Evolutionary conservation across 1,140 invertebrate genomes (phyloP).

Genomic region (Anthonomus grandis): DNA sequence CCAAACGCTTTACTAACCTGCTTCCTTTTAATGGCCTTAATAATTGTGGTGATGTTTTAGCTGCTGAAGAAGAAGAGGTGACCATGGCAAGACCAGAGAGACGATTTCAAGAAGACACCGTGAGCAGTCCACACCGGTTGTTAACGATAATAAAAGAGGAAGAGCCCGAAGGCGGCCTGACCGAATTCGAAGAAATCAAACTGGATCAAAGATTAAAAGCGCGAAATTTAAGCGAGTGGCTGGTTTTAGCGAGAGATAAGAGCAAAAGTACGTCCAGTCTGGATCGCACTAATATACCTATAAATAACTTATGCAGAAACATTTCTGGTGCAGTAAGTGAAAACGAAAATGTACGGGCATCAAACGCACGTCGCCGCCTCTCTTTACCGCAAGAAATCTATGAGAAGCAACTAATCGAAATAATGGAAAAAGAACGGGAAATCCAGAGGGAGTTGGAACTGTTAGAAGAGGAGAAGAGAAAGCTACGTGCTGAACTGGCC

Average conservation of each 20-base stretch:
- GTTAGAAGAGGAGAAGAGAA: conserved; percentile 55
- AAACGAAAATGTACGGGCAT: conserved; percentile 41
- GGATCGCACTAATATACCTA: conserved; percentile 25
- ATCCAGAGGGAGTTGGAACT: conserved; percentile 59
- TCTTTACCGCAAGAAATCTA: conserved; percentile 66
- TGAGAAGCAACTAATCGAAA: conserved; percentile 65
- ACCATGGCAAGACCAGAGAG: conserved; percentile 16
- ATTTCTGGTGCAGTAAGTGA: conserved; percentile 36
- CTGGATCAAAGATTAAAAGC: conserved; percentile 47
- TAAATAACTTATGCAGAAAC: conserved; percentile 42
- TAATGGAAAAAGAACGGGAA: conserved; percentile 63
- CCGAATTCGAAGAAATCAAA: conserved; percentile 16
- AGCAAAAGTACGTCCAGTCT: conserved; percentile 36
- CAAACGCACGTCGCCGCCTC: conserved; percentile 45
- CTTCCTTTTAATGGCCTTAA: conserved; percentile 14
- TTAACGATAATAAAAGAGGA: conserved; percentile 56
- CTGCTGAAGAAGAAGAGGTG: not conserved
- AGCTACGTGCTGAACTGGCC: conserved; percentile 38
- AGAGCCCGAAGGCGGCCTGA: conserved; percentile 25
- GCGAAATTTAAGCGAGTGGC: conserved; percentile 53
- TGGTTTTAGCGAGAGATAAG: conserved; percentile 49
- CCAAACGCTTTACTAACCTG: conserved; percentile 48
- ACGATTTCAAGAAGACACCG: conserved; percentile 25
- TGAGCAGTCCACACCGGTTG: conserved; percentile 44
- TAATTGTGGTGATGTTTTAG: conserved; percentile 13